Evolutionary conservation across 1,140 invertebrate genomes (phyloP).

Genomic region (Dendrolimus kikuchii): DNA sequence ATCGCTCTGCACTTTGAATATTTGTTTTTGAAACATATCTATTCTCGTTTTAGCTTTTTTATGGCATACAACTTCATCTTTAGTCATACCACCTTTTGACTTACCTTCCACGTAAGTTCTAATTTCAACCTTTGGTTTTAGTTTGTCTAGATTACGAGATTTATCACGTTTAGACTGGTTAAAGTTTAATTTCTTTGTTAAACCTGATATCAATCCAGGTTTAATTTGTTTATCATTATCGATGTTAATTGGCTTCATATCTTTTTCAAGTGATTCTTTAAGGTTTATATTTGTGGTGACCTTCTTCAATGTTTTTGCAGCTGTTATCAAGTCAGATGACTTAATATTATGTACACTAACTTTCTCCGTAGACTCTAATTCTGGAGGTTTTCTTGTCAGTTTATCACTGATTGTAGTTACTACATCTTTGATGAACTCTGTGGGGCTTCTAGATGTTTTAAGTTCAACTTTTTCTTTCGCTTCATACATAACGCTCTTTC

Average conservation of each 20-base stretch:
- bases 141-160: conserved; percentile 29
- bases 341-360: conserved; percentile 38
- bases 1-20: conserved; percentile 48
- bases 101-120: conserved; percentile 59
- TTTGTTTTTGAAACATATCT: conserved; percentile 68
- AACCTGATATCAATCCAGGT: conserved; percentile 38
- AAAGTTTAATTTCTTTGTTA: conserved; percentile 54
- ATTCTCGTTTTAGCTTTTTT: conserved; percentile 65
- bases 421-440: conserved; percentile 28
- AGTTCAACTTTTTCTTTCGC: conserved; percentile 11
- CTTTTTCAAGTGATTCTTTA: background rate
- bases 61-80: conserved; percentile 50
- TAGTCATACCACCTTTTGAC: conserved; percentile 27
- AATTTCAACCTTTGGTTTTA: conserved; percentile 62
- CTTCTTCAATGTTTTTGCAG: conserved; percentile 33
- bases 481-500: conserved; percentile 39
- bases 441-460: conserved; percentile 25
- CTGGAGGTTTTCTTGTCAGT: conserved; percentile 17
- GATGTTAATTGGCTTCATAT: conserved; percentile 8
- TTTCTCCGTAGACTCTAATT: conserved; percentile 18
- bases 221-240: conserved; percentile 11
- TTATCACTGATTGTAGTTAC: conserved; percentile 26
- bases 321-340: conserved; percentile 34
- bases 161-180: conserved; percentile 60
- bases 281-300: conserved; percentile 9